Evolutionary conservation across 2,797 vertebrate species (phyloP), one percentile per base, ranked within the genome.

Genomic region (Synaphobranchus kaupii): DNA sequence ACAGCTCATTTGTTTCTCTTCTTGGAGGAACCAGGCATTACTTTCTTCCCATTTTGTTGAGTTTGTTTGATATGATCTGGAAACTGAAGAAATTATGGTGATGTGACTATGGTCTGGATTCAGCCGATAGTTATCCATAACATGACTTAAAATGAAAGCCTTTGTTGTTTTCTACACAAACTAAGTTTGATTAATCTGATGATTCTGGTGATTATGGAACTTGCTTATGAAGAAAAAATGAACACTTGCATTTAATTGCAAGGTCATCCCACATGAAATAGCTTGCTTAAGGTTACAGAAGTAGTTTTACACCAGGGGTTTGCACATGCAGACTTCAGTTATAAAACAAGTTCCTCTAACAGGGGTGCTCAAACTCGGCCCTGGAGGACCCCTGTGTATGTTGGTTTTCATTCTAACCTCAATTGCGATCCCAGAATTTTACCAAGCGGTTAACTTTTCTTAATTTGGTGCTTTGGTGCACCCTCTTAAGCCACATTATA

Each of bases 1-100:
- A 0, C 84, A 1, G 0, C 39, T 20, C 7, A 89, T 92, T 86
- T 89, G 88, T 90, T 84, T 90, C 91, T 91, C 91, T 85, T 89
- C 87, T 90, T 90, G 91, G 34, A 90, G 83, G 0, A 0, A 89
- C 0, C 7, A 91, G 90, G 85, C 84, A 48, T 39, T 0, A 82
- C 91, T 20, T 81, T 84, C 31, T 92, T 91, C 81, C 95, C 95
- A 1, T 68, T 93, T 93, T 96, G 73, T 93, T 96, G 73, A 92
- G 92, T 54, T 93, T 92, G 91, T 96, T 39, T 96, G 87, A 96
- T 96, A 76, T 97, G 96, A 92, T 96, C 96, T 97, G 89, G 22
- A 60, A 81, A 28, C 86, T 17, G 15, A 66, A 39, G 4, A n/a
- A 31, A 68, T 28, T 68, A 25, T 68, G 25, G n/a, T 28, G 10